These are phyloP conservation scores for Ia io DNA, from an alignment of 2,113 vertebrate genomes.

Conservation along the genomic window DNA sequence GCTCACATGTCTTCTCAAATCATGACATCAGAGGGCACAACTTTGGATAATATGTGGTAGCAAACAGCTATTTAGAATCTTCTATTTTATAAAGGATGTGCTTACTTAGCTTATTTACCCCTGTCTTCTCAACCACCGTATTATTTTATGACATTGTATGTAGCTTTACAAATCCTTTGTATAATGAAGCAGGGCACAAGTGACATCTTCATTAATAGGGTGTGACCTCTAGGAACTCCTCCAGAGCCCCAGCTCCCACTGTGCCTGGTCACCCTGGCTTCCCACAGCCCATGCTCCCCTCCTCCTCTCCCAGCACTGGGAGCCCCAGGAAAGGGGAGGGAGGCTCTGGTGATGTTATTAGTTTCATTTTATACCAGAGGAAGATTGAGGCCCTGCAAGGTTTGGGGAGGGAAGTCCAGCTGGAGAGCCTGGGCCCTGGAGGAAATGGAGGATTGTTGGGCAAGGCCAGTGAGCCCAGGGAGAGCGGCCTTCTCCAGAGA, in stretches of 20 bases:
- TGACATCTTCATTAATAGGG: not conserved
- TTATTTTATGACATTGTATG: not conserved
- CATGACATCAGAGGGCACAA: not conserved
- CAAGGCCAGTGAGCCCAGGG: no score
- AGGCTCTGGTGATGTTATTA: not conserved
- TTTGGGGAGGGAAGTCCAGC: not conserved
- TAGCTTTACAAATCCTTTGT: not conserved
- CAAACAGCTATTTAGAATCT: not conserved
- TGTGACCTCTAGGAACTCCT: not conserved
- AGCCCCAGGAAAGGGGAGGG: not conserved
- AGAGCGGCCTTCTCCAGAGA: not conserved
- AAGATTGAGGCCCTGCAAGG: not conserved
- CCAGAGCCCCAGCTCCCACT: not conserved
- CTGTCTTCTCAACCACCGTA: not conserved
- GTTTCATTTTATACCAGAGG: not conserved
- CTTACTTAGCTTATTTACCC: not conserved
- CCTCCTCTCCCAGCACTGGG: fast-evolving
- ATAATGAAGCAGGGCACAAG: not conserved
- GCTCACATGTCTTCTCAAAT: not conserved
- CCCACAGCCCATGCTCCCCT: not conserved
- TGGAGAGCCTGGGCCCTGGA: not conserved
- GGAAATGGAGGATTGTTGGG: not conserved
- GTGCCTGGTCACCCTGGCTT: not conserved
- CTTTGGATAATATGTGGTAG: not conserved
- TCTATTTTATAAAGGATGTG: not conserved